Evolutionary conservation across 2,888 invertebrate species (phyloP), one percentile per base, ranked within the genome.

Genomic region (Eumacrocentrus americanus): DNA sequence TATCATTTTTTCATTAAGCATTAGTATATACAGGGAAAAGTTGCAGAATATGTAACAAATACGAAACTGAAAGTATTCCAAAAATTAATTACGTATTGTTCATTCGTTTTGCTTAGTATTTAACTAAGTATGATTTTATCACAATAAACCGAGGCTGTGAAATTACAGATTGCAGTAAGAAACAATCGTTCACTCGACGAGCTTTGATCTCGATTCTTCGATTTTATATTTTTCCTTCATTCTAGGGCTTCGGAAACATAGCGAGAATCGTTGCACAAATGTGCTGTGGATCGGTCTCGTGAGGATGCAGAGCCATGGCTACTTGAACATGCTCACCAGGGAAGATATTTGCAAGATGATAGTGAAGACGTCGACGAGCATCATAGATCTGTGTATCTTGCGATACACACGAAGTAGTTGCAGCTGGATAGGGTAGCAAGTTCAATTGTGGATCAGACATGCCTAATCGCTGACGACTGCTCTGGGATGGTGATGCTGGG

Each of bases 301-400:
- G 91, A 0, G 96, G 96, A 82, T 92, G 89, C 67, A 91, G 83
- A 64, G 90, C 88, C 92, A 98, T 93, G 0, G 92, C 95, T 53
- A 89, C 88, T 53, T 88, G 87, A n/a, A 97, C 96, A 75, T 94
- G 91, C 67, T 91, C 89, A 74, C 93, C 92, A 0, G 95, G 94
- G 81, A 98, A 98, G 60, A 97, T 89, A 55, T 91, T 91, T n/a
- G 92, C 89, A 65, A 98, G 83, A 80, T 95, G 94, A 81, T 90
- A 95, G 79, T 92, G 94, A 75, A 95, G 83, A 68, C 89, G 87
- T 23, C 90, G 84, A 0, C 94, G 85, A 16, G 89, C 88, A 71
- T 94, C 93, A 58, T 86, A 84, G 4, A 78, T 65, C 50, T 75
- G 72, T 4, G 69, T 63, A 70, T 72, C 72, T 50, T 50, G 50